Evolutionary conservation across 37 sponge, comb jelly and placozoan species (phyloP).

Genomic region (Ianthella basta): DNA sequence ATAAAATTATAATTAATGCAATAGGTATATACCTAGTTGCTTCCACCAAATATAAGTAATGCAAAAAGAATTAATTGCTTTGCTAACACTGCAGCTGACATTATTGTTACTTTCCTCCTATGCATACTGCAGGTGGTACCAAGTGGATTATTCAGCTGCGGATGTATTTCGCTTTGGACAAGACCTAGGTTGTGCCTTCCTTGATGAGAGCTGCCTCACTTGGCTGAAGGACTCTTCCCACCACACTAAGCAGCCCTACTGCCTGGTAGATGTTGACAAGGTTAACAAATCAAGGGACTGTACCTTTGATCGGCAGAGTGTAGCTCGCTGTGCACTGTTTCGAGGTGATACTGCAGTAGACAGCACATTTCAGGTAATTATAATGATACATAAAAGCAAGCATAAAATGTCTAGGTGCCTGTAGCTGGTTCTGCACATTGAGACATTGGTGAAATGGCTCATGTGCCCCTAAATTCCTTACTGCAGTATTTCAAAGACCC

Average conservation of each 20-base stretch:
- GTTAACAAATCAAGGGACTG: constrained; percentile 3
- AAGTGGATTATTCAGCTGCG: constrained; percentile 61
- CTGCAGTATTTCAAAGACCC: neutral
- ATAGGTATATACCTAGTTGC: no score
- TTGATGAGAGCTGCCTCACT: neutral
- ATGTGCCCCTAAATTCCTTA: neutral
- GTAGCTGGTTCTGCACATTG: no score
- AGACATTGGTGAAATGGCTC: no score
- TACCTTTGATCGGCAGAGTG: neutral
- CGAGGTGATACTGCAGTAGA: neutral
- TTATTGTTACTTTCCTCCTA: no score
- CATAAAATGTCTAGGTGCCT: no score
- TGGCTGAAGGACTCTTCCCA: neutral
- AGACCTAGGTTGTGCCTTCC: neutral
- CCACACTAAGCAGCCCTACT: neutral
- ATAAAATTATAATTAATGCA: no score
- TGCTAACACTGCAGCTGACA: no score
- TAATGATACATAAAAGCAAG: no score
- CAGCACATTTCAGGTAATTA: no score
- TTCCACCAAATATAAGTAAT: no score
- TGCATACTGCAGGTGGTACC: constrained; percentile 69
- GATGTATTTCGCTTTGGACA: constrained; percentile 4
- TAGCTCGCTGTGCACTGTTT: neutral
- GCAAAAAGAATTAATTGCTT: no score
- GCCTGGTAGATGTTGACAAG: neutral